phyloP scores from a whole-genome alignment of 2,888 invertebrate species.

The Tinea semifulvella region DNA sequence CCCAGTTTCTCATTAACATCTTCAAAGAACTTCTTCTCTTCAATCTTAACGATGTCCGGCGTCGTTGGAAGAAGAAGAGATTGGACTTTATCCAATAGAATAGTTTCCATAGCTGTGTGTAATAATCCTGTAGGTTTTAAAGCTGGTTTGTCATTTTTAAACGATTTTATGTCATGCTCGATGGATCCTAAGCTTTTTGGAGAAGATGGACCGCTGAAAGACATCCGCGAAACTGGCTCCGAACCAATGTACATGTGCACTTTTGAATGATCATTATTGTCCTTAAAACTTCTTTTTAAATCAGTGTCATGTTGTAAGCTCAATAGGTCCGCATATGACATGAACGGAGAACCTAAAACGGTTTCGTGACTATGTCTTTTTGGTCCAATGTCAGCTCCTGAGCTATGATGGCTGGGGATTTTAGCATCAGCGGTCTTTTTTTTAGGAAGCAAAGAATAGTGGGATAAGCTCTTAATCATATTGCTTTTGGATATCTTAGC shows the following conservation, averaged over 20 bases:
- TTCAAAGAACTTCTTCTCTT: constrained; percentile 44
- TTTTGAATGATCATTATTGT: constrained; percentile 44
- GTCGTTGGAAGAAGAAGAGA: constrained; percentile 46
- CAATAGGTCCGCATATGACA: constrained; percentile 53
- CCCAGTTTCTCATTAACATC: constrained; percentile 48
- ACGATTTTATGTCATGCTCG: constrained; percentile 30
- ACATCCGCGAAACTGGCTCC: constrained; percentile 49
- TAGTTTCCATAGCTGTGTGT: constrained; percentile 65
- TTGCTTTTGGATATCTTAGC: constrained; percentile 50
- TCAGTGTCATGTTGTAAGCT: constrained; percentile 40
- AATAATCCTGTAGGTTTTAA: constrained; percentile 49
- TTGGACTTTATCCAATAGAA: constrained; percentile 63
- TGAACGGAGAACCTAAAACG: constrained; percentile 62
- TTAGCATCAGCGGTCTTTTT: constrained; percentile 40
- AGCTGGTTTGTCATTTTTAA: constrained; percentile 30
- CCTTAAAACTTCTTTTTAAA: constrained; percentile 32
- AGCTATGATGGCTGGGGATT: constrained; percentile 44
- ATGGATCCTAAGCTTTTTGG: constrained; percentile 27
- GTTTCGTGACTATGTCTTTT: constrained; percentile 51
- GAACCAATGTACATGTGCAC: constrained; percentile 60
- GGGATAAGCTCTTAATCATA: constrained; percentile 59
- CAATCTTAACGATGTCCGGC: constrained; percentile 30
- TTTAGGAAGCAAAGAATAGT: constrained; percentile 49
- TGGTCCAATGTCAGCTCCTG: constrained; percentile 45
- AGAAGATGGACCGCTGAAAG: constrained; percentile 41